Evolutionary conservation across 2,113 vertebrate species (phyloP).

Genomic region (Stigmatopora argus): DNA sequence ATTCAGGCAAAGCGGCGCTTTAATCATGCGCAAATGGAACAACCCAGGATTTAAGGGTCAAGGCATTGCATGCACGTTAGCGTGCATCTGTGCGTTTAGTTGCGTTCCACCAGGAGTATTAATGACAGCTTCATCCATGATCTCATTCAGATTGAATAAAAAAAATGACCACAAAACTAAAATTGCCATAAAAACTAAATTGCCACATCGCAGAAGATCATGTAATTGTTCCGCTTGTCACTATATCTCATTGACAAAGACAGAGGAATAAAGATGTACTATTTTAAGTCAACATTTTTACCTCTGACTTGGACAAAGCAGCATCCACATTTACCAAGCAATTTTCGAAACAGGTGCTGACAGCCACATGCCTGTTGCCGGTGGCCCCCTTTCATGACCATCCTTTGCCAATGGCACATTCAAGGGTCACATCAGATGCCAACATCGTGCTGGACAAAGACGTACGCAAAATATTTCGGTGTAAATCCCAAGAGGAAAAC

Average conservation of each 20-base stretch:
- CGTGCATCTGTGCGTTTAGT: slow-evolving; percentile 19
- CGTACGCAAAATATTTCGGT: slow-evolving; percentile 21
- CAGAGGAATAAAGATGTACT: background rate
- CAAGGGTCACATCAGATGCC: slow-evolving; percentile 53
- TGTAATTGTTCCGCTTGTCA: background rate
- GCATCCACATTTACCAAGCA: slow-evolving; percentile 82
- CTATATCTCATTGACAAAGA: background rate
- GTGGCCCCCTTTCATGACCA: slow-evolving; percentile 78
- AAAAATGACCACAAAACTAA: background rate
- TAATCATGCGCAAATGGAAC: slow-evolving; percentile 61
- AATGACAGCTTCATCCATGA: slow-evolving; percentile 11
- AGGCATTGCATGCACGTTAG: slow-evolving; percentile 28
- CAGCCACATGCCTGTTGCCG: slow-evolving; percentile 77
- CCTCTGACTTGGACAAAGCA: slow-evolving; percentile 76
- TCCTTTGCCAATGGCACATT: slow-evolving; percentile 51
- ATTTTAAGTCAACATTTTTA: slow-evolving; percentile 38
- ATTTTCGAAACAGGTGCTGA: slow-evolving; percentile 81
- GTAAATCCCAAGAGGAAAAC: slow-evolving; percentile 17
- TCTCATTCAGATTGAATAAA: slow-evolving; percentile 5
- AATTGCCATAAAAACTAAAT: background rate
- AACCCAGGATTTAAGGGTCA: slow-evolving; percentile 57
- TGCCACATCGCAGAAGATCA: background rate
- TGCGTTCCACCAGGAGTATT: slow-evolving; percentile 20
- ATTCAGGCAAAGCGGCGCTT: slow-evolving; percentile 27
- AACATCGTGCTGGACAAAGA: slow-evolving; percentile 50